Base-by-base conservation (phyloP, 2,797 vertebrate species). In the Helicolenus hilgendorfi region DNA sequence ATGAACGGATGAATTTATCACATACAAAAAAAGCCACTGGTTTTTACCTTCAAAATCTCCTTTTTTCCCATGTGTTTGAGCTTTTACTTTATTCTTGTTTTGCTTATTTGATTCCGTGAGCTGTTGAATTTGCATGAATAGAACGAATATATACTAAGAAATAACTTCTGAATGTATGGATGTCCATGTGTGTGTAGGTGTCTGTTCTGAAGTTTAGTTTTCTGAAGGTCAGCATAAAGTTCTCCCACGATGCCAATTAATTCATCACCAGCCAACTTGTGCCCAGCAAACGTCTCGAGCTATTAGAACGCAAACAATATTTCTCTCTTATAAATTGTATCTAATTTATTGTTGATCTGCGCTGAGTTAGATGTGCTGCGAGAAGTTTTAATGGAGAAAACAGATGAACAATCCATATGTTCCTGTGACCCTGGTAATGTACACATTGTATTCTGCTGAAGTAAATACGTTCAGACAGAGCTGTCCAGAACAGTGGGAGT, bases 201-300 rank as follows among this genome's bases (percentile, higher is more conserved):
- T 72, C 41, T 68, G 15, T 49, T 69, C 27, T 36, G 67, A 69
- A 69, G 53, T 84, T 65, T 4, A 20, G 7, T 60, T 62, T 73
- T 49, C 45, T 84, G 60, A 89, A 89, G 78, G 76, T 84, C 72
- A 83, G 69, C 36, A 18, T 4, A 67, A 91, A 92, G 76, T 91
- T 83, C 77, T 9, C n/a, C 10, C 26, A 69, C 4, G 0, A 68
- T 38, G 69, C 69, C 79, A 88, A 92, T 88, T 77, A 85, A 77
- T 77, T 89, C 22, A 59, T 63, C 10, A 2, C 4, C 18, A 56
- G 35, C 2, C 2, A 86, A 82, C 27, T n/a, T 78, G 15, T 59
- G 58, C 62, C 70, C 38, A 55, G 60, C 53, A 5, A 29, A 56
- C 36, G 7, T 68, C 67, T 87, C 1, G 2, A 78, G 67, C 18